These are phyloP conservation scores for Homalodisca vitripennis DNA, from an alignment of 1,140 invertebrate species.

Conservation along the genomic window DNA sequence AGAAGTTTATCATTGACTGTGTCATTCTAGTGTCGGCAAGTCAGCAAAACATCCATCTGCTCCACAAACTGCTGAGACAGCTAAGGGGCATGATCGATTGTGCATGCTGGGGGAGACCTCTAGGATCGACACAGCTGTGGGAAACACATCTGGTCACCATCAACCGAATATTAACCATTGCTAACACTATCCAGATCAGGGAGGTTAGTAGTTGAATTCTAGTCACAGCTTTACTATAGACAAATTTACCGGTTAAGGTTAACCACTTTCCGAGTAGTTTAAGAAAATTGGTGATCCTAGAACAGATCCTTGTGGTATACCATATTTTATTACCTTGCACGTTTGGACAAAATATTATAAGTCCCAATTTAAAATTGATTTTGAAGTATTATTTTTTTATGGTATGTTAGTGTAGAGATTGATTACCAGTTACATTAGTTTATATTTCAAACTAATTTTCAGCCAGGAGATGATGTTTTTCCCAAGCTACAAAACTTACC, in stretches of 20 bases:
- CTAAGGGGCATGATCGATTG: constrained; percentile 67
- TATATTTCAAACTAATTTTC: too few relatives aligned
- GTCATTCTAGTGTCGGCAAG: constrained; percentile 69
- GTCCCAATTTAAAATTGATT: constrained; percentile 10
- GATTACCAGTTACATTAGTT: too few relatives aligned
- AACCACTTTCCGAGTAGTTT: too few relatives aligned
- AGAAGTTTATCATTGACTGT: background rate
- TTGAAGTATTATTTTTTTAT: too few relatives aligned
- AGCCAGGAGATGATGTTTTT: constrained; percentile 80
- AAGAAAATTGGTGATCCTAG: too few relatives aligned
- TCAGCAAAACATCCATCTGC: constrained; percentile 82
- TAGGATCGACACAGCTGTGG: constrained; percentile 88
- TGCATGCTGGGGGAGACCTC: constrained; percentile 79
- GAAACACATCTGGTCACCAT: constrained; percentile 82
- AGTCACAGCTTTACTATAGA: too few relatives aligned
- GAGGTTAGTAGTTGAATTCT: constrained; percentile 58
- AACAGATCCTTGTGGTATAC: too few relatives aligned
- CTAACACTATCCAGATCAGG: constrained; percentile 73
- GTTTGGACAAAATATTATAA: constrained; percentile 34
- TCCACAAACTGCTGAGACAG: constrained; percentile 73
- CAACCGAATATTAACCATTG: constrained; percentile 77
- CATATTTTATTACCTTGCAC: too few relatives aligned
- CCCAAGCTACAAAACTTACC: constrained; percentile 88
- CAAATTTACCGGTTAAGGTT: too few relatives aligned
- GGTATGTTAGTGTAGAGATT: too few relatives aligned